Percentiles rank a stretch among this genome's conserved stretches.
Evolutionary conservation across 2,113 vertebrate genomes (phyloP).

Genomic region (Catharus minimus): DNA sequence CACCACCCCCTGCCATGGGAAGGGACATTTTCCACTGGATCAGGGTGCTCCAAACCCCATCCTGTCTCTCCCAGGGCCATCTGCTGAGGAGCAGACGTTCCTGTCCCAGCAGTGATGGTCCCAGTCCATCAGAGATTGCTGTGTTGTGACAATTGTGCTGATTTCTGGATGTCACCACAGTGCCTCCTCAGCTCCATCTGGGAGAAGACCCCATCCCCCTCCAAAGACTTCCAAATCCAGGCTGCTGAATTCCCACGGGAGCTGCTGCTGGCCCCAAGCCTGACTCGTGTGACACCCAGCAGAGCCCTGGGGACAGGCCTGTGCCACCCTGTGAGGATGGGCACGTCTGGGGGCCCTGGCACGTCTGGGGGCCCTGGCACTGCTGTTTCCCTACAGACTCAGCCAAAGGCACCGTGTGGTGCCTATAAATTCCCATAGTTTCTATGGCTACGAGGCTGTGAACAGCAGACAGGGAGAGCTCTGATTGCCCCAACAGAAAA

Average conservation of each 20-base stretch:
- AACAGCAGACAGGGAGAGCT: background rate
- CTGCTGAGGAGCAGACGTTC: background rate
- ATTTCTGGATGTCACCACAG: accelerated
- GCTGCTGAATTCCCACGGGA: background rate
- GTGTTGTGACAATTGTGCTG: accelerated
- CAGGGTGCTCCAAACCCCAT: background rate
- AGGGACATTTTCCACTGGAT: background rate
- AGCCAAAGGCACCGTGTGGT: background rate
- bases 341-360: background rate
- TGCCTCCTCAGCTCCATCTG: background rate
- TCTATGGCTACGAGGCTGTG: constrained; percentile 21
- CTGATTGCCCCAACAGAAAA: background rate
- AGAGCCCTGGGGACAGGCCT: background rate
- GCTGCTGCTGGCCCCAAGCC: background rate
- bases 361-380: background rate
- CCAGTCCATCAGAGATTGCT: background rate
- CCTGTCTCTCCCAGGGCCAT: background rate
- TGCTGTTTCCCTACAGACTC: background rate
- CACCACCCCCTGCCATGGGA: background rate
- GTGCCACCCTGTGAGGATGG: background rate
- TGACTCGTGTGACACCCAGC: accelerated
- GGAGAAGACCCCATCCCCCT: background rate
- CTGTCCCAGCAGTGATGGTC: accelerated
- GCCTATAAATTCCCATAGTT: constrained; percentile 24
- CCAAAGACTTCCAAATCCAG: too few species aligned